Evolutionary conservation across 1,140 invertebrate genomes (phyloP), one percentile per base, ranked within the genome.

Genomic region (Cecropterus lyciades): DNA sequence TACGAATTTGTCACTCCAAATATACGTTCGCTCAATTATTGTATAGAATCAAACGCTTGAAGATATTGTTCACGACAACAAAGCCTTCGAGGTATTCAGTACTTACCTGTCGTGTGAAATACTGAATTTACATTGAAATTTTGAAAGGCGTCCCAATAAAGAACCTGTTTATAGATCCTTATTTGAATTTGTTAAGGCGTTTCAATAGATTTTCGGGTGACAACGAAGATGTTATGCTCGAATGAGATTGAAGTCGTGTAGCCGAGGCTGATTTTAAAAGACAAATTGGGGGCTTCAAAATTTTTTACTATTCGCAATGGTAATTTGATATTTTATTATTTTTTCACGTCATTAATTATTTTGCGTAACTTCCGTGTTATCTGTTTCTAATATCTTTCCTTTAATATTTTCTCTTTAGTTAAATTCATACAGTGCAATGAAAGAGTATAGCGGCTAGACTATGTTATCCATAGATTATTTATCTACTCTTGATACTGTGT

Each of bases 101-200:
- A 8, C 27, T 51, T 43, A 51, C 52, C 51, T 63, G 64, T 67
- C 69, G 37, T 70, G 51, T 70, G 52, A 67, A 70, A 67, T 70
- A 63, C 59, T 48, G 20, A 70, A 53, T 63, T 63, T 51, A 66
- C 46, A 65, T 67, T 57, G 52, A 59, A 43, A 63, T 48, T 57
- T 63, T 67, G 57, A 64, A 70, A 70, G 69, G 45, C 63, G 14
- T 27, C 48, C 45, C 60, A 70, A 70, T 67, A 70, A 70, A 66
- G 59, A 48, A 63, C 37, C 52, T 62, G 62, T 63, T 66, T 63
- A 33, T 52, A 33, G 20, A 42, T 53, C 24, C 64, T 64, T 70
- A 63, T 70, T 70, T 67, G 64, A 70, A 70, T 70, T 70, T 64
- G 40, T 60, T 51, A 59, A 48, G 68, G 24, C 57, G 53, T 57